Evolutionary conservation across 2,888 invertebrate species (phyloP), one percentile per base, ranked within the genome.

Genomic region (Leptura quadrifasciata): DNA sequence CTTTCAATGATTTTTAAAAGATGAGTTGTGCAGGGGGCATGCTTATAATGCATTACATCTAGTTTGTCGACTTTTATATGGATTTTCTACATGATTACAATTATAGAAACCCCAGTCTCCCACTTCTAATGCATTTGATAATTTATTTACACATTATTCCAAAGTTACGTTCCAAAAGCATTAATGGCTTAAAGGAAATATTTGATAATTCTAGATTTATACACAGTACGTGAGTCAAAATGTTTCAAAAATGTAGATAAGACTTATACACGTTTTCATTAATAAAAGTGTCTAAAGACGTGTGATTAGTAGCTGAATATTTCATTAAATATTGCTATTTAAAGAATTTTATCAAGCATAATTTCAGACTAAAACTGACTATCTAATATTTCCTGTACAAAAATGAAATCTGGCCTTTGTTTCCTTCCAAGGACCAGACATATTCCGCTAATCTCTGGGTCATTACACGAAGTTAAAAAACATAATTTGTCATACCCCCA

Each of bases 381-480:
- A 1, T n/a, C 6, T 8, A 60, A 60, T 21, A 60, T n/a, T 47
- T 47, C 47, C 5, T n/a, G n/a, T 47, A n/a, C 47, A n/a, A 47
- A 47, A n/a, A 47, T n/a, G 47, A n/a, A 47, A 47, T 0, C 47
- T 47, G 47, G 47, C 47, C 47, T 47, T 47, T 47, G 47, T 47
- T 47, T 47, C 17, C n/a, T n/a, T 47, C 2, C 47, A 47, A 47
- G n/a, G n/a, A 47, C 4, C 15, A 47, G 47, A 47, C n/a, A 12
- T 15, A n/a, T 47, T 47, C 47, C 15, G 47, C n/a, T 47, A 47
- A 47, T 18, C 31, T 63, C 52, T 35, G 54, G 65, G 21, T 31
- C 31, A 54, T 52, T 52, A n/a, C 15, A 24, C 65, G n/a, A 65
- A 52, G n/a, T 18, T 47, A 52, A 64, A 64, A 63, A 39, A 21